These are phyloP conservation scores for Amazona guildingii DNA, from an alignment of 2,113 vertebrate species.

Conservation along the genomic window DNA sequence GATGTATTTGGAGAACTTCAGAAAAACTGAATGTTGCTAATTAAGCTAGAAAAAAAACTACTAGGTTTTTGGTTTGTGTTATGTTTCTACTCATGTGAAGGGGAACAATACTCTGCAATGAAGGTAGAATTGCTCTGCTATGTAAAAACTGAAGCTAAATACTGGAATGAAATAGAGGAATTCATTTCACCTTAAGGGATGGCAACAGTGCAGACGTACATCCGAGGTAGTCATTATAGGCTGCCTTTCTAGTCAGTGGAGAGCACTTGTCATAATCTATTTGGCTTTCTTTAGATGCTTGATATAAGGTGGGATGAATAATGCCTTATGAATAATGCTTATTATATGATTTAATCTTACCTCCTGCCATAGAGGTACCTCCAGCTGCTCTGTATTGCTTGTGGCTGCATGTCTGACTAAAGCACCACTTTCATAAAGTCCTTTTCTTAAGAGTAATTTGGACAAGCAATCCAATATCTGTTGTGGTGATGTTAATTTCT, in stretches of 20 bases:
- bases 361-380: not conserved
- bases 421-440: not conserved
- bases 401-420: not conserved
- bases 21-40: not conserved
- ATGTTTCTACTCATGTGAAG: not conserved
- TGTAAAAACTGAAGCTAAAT: not conserved
- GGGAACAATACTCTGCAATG: not conserved
- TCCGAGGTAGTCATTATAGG: not conserved
- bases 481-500: not conserved
- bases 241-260: not conserved
- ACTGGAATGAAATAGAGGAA: not conserved
- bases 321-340: not conserved
- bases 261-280: not conserved
- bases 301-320: not conserved
- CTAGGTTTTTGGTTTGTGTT: not conserved
- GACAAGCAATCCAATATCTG: not conserved
- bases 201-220: not conserved
- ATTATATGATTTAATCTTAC: not conserved
- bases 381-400: not conserved
- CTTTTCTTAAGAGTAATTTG: not conserved
- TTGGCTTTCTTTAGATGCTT: not conserved
- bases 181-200: not conserved
- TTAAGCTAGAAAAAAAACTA: not conserved
- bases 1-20: not conserved
- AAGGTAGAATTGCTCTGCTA: not conserved